phyloP scores from a whole-genome alignment of 2,797 vertebrate species.

The Luscinia megarhynchos region DNA sequence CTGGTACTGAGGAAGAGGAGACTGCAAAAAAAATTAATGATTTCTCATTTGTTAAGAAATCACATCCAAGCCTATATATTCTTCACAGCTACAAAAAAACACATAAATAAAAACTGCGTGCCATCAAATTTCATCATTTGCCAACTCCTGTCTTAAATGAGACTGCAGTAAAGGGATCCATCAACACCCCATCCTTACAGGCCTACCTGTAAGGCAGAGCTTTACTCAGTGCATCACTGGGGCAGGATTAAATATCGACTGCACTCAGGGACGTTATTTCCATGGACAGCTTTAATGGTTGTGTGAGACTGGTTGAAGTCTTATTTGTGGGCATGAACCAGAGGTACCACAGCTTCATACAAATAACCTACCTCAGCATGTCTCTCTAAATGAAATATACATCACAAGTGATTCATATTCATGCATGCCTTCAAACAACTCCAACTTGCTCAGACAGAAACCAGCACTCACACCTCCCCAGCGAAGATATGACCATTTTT shows the following conservation, averaged over 20 bases:
- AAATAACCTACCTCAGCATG: not conserved
- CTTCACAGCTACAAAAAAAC: not conserved
- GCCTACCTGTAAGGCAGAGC: not conserved
- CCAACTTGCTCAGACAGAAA: not conserved
- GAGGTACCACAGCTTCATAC: not conserved
- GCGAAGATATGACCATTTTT: not conserved
- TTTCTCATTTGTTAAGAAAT: not conserved
- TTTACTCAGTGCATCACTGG: not conserved
- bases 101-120: not conserved
- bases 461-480: not conserved
- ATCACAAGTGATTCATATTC: conserved; percentile 39
- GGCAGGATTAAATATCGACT: not conserved
- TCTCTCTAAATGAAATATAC: conserved; percentile 23
- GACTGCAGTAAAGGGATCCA: not conserved
- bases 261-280: not conserved
- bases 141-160: not conserved
- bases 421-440: conserved; percentile 27
- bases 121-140: not conserved
- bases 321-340: not conserved
- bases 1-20: not conserved
- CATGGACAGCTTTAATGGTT: not conserved
- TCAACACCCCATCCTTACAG: not conserved
- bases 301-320: not conserved
- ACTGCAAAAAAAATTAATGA: not conserved
- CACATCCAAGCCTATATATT: not conserved